Evolutionary conservation across 2,113 vertebrate species (phyloP), one percentile per base, ranked within the genome.

Genomic region (Labeo catla): DNA sequence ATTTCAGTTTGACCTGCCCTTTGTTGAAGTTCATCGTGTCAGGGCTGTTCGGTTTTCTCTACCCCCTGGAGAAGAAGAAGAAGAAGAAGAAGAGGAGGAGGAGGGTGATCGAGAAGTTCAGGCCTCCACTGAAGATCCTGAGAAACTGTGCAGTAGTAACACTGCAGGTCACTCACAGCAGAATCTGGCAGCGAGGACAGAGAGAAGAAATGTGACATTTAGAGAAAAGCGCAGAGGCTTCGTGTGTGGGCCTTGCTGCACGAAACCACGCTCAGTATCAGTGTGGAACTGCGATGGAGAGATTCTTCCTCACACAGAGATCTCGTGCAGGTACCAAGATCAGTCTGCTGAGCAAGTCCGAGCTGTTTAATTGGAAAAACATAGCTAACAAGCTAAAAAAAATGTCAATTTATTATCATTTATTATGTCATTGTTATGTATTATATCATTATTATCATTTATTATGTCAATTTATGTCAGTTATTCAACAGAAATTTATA

Each of bases 281-380:
- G 93, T 94, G 87, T 96, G 96, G 96, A 96, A 95, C 91, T 96
- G 95, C 19, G 95, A 96, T 15, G 96, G 96, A 54, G 95, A 96
- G 89, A 91, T 95, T 54, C 91, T 96, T 59, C 89, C 93, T 2
- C 89, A 91, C 74, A 90, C 92, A 0, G 89, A 95, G 39, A 92
- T 96, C 79, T 89, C 90, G 39, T 94, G 95, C 91, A 94, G 94
- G 96, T 96, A 74, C 10, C 82, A 3, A 57, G 54, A 19, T 57
- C 54, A 57, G 54, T 72, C 68, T 72, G 28, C 12, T 72, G n/a
- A 23, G 6, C 73, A 76, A 16, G 7, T 49, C 36, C 2, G 19
- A 45, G 43, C 8, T 23, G 4, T 43, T 47, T 15, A 49, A 74
- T 16, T 57, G 52, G 52, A 74, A 6, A 47, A 21, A 2, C 72